Evolutionary conservation across 2,888 invertebrate genomes (phyloP), one percentile per base, ranked within the genome.

Genomic region (Odontothrips loti): DNA sequence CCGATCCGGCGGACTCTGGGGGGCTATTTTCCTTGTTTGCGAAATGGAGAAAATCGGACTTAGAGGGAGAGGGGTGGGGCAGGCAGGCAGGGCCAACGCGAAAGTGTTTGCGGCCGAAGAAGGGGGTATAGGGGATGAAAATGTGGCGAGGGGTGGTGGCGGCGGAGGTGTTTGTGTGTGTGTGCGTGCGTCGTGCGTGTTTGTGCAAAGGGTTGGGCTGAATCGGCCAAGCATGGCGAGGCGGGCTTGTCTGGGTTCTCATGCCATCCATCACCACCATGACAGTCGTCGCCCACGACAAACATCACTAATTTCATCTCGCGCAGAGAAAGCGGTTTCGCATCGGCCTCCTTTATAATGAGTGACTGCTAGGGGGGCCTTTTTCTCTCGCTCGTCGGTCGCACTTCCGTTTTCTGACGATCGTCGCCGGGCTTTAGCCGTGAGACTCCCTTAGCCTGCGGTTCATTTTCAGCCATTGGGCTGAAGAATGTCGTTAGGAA

Each of bases 81-180:
- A 82, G 82, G 82, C 83, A 83, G 84, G 84, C 84, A 84, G 84
- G 85, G 86, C 86, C 86, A 84, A 85, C 85, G 85, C 85, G 84
- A 84, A 85, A 86, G 85, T 86, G 86, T 86, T 43, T 29, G 79
- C 79, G 81, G 81, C 29, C 79, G 81, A 81, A 68, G 82, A 81
- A 79, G 81, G 82, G 82, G 82, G 82, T 82, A 84, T 84, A 17
- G n/a, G 58, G 58, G 81, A 81, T 68, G 82, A 81, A 82, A 81
- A 79, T 81, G 82, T 81, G 82, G 82, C 82, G 84, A 84, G 85
- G 85, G 84, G 84, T 82, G 84, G 83, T 23, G 23, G 68, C 23
- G 68, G 23, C 68, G 27, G 27, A n/a, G 68, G 68, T 75, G 68
- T 75, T 10, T 23, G 68, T 75, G 68, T 27, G 68, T 3, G 51